Base-by-base conservation (phyloP, 1,140 invertebrate species). In the Microplitis mediator region DNA sequence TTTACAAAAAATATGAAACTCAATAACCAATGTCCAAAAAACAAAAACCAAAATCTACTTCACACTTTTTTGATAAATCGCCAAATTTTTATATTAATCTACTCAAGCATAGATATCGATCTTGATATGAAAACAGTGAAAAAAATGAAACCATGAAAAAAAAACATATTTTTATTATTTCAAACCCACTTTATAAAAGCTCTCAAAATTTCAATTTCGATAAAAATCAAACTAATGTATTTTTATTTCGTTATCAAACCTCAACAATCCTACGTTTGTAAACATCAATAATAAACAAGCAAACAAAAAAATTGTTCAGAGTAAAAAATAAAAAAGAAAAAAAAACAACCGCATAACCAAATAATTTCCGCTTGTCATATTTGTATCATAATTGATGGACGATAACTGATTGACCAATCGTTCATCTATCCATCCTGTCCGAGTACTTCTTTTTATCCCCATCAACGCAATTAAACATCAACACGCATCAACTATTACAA, bases 381-480 rank as follows among this genome's bases (percentile, higher is more conserved):
- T 50, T 36, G 32, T 52, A 34, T 54, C 13, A 50, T 71, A 63
- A 71, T 71, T 64, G 69, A 71, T 71, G 60, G 64, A 71, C 69
- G 69, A 71, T 34, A 65, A 52, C 69, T 32, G 61, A 71, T 58
- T 64, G 69, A 8, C 50, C 34, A 64, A 71, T 71, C 62, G 69
- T 50, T 71, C 69, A 71, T 51, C 52, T 16, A 64, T 65, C 69
- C 64, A 60, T 71, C 69, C 32, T 34, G 9, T 9, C 14, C 4
- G 14, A 65, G 34, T n/a, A 23, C 45, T n/a, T 50, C 39, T 61
- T 35, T 58, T 35, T 39, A 14, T 14, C 32, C 23, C 39, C 14
- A 31, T 16, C 45, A 61, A 51, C 11, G 34, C 39, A 45, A 45
- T 45, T 45, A 45, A 45, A 45, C 39, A 45, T 45, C 39, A 45